phyloP scores from a whole-genome alignment of 2,113 vertebrate genomes.

The Oncorhynchus gorbuscha region DNA sequence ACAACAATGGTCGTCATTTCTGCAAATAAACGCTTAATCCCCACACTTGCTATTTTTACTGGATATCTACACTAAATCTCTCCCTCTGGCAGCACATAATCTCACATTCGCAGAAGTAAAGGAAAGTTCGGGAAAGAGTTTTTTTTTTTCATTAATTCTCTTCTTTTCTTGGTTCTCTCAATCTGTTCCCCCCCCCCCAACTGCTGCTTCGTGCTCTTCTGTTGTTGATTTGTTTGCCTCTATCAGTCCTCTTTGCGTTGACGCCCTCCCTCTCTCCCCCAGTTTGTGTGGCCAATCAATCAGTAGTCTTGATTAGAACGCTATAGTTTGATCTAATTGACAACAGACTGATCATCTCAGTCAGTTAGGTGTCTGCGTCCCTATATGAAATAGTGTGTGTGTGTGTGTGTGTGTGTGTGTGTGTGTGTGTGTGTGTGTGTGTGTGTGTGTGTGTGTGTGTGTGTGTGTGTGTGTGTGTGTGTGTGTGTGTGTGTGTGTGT shows the following conservation, averaged over 20 bases:
- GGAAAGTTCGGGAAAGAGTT: background rate
- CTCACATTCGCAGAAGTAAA: slow-evolving; percentile 50
- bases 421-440: too few species aligned
- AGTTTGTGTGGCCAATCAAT: slow-evolving; percentile 15
- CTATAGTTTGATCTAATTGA: slow-evolving; percentile 45
- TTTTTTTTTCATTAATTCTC: background rate
- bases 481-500: background rate
- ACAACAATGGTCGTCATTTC: slow-evolving; percentile 30
- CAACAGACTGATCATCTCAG: slow-evolving; percentile 31
- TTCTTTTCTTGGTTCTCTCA: background rate
- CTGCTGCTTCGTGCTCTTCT: too few species aligned
- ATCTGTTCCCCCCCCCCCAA: too few species aligned
- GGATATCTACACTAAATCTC: slow-evolving; percentile 52
- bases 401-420: background rate
- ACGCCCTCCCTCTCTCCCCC: background rate
- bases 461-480: background rate
- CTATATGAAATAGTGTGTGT: background rate
- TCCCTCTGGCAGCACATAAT: slow-evolving; percentile 53
- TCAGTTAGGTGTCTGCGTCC: slow-evolving; percentile 29
- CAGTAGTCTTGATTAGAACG: slow-evolving; percentile 13
- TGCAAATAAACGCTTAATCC: slow-evolving; percentile 53
- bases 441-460: background rate
- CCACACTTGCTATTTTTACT: slow-evolving; percentile 40
- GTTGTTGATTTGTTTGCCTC: too few species aligned
- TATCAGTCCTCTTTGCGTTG: background rate